Percentiles rank a stretch among this genome's conserved stretches.
These are phyloP conservation scores for Chymomyza procnemis DNA, from an alignment of 2,888 invertebrate species.

Conservation along the genomic window DNA sequence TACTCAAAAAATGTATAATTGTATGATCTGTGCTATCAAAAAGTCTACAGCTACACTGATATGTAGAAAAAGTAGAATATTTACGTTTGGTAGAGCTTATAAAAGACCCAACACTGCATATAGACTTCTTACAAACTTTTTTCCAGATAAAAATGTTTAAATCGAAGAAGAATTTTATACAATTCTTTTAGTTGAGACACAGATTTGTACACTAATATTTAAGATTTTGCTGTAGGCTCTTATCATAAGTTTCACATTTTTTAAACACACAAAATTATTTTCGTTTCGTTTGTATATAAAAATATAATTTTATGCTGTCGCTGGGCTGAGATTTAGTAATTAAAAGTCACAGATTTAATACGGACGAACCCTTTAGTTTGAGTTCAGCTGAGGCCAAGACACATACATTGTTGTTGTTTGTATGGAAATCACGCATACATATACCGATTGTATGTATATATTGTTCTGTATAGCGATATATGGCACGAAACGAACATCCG, in stretches of 20 bases:
- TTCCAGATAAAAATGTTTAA: too few species aligned
- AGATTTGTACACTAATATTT: neutral
- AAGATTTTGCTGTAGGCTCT: constrained; percentile 10
- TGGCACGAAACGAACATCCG: constrained; percentile 50
- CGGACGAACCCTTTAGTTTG: constrained; percentile 57
- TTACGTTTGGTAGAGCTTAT: too few species aligned
- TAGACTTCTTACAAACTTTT: too few species aligned
- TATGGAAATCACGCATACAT: constrained; percentile 18
- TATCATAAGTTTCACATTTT: constrained; percentile 35
- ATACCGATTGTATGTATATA: neutral
- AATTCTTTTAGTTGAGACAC: neutral
- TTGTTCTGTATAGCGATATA: constrained; percentile 28
- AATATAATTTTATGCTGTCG: constrained; percentile 40
- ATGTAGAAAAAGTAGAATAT: too few species aligned
- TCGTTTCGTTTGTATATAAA: constrained; percentile 25
- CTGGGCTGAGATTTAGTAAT: constrained; percentile 30
- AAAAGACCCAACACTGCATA: too few species aligned
- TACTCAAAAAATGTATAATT: too few species aligned
- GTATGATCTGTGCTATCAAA: too few species aligned
- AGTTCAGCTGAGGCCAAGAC: constrained; percentile 66
- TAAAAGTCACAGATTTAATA: constrained; percentile 30
- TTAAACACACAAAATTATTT: constrained; percentile 11
- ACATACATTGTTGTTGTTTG: constrained; percentile 13
- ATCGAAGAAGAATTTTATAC: neutral
- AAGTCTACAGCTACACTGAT: too few species aligned